These are phyloP conservation scores for Florisuga fusca DNA, from an alignment of 2,797 vertebrate genomes.

Conservation along the genomic window DNA sequence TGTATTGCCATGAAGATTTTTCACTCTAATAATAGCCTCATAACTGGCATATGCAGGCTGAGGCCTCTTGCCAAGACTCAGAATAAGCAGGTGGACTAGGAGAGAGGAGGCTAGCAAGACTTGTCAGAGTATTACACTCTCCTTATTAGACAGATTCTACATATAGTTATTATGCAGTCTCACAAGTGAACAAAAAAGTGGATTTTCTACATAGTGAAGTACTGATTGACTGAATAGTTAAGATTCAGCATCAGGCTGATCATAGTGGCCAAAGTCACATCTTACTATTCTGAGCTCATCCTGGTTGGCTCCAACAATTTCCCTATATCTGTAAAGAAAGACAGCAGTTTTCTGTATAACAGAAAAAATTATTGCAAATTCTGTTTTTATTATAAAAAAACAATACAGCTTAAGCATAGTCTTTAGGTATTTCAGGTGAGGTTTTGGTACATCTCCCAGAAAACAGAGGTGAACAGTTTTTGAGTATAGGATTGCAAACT, in stretches of 20 bases:
- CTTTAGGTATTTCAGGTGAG: background rate
- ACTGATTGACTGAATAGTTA: background rate
- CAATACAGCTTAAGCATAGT: background rate
- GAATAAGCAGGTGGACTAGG: background rate
- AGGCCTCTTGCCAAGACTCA: background rate
- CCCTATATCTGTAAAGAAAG: background rate
- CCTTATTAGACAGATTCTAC: background rate
- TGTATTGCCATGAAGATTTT: background rate
- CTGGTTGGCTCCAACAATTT: background rate
- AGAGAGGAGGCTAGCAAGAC: background rate
- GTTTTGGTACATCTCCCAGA: background rate
- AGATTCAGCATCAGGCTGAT: background rate
- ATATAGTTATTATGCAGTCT: background rate
- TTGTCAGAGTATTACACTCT: background rate
- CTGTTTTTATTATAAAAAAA: background rate
- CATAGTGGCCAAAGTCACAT: background rate
- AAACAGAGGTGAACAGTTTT: background rate
- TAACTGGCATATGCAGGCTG: background rate
- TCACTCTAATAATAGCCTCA: background rate
- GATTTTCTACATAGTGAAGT: background rate
- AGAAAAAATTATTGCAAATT: background rate
- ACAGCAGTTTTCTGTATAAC: background rate
- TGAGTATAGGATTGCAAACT: background rate
- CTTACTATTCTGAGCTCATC: background rate
- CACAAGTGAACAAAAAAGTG: background rate